Conservation (phyloP, 1,140 invertebrate species). For the Hermetia illucens region DNA sequence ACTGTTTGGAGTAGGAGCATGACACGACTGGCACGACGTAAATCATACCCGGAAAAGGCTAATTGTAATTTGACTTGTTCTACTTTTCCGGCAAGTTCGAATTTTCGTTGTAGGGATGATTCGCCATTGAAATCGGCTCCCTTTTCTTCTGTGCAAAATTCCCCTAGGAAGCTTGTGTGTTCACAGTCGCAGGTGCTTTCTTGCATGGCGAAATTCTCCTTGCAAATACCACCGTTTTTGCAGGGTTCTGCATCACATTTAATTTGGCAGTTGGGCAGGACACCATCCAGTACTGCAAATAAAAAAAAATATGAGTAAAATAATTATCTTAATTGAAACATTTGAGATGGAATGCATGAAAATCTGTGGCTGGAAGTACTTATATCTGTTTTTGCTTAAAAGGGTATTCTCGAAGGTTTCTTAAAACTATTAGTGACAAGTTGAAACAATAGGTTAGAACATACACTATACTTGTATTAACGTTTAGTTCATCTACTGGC, state of each 20-base stretch:
- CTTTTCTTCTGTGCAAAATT: slow-evolving; percentile 61
- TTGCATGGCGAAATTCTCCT: slow-evolving; percentile 75
- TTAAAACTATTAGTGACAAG: too few species aligned
- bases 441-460: too few species aligned
- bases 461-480: too few species aligned
- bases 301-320: neutral
- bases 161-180: slow-evolving; percentile 74
- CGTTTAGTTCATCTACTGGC: too few species aligned
- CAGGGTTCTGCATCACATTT: slow-evolving; percentile 78
- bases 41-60: slow-evolving; percentile 66
- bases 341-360: too few species aligned
- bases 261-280: slow-evolving; percentile 70
- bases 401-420: too few species aligned
- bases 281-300: slow-evolving; percentile 35
- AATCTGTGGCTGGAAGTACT: too few species aligned
- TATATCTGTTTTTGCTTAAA: too few species aligned
- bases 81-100: slow-evolving; percentile 51
- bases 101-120: slow-evolving; percentile 62
- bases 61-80: slow-evolving; percentile 58
- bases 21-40: slow-evolving; percentile 57
- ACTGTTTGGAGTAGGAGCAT: slow-evolving; percentile 65
- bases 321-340: neutral
- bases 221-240: slow-evolving; percentile 74
- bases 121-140: slow-evolving; percentile 79
- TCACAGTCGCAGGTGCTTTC: slow-evolving; percentile 77